Base-by-base conservation (phyloP, 2,797 vertebrate genomes). In the Tolypeutes matacus region DNA sequence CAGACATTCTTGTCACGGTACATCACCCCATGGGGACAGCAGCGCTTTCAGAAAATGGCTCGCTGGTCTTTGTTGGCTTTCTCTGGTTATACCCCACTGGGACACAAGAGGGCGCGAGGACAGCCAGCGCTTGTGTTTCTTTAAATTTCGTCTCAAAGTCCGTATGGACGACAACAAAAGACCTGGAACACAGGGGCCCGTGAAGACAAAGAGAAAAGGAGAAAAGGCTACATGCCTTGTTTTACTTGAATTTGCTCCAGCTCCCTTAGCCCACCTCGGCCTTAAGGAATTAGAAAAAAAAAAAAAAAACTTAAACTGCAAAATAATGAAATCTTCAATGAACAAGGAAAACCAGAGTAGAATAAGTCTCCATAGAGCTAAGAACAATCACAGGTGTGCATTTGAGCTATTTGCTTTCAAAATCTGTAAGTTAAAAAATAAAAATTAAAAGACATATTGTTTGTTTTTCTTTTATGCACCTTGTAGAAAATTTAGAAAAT, bases 51-150 rank as follows among this genome's bases (percentile, higher is more conserved):
- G 84, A 90, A 95, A 94, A 91, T 67, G 94, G 85, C 95, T 72
- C 73, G 12, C 89, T 51, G 58, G 91, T 86, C 90, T 53, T 76
- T 72, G 83, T 62, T 17, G 31, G 67, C 21, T 70, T 53, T 49
- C 58, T 34, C n/a, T 29, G 77, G 49, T 51, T 69, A 88, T 91
- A 17, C 93, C 42, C 70, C 85, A 17, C 25, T 51, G 7, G 51
- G 70, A 96, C 97, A 93, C 97, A 92, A 97, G 97, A 96, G 97
- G 97, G 97, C 94, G 97, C 92, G 3, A 65, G 25, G 53, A 69
- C 4, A 53, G 34, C 34, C 46, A 7, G 69, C 90, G 4, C 91
- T 94, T 97, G 96, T 97, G 97, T 97, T 96, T 92, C 92, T 97
- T 95, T 65, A 78, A 96, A 97, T 77, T 20, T 86, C n/a, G 39